Evolutionary conservation across 2,113 vertebrate genomes (phyloP).

Genomic region (Nothobranchius kuhntae): DNA sequence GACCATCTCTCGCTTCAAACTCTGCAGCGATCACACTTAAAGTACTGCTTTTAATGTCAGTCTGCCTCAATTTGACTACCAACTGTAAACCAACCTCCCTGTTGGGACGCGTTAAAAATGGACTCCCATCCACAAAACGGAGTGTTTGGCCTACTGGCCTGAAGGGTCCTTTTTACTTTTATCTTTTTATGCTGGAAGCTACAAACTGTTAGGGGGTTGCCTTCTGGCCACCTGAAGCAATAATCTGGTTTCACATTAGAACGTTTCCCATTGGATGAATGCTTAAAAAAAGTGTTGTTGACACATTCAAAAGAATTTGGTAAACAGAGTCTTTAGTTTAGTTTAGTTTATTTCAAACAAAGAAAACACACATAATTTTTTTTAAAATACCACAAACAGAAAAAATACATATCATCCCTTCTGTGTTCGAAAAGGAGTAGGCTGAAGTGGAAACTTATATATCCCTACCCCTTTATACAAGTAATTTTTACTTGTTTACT

Average conservation of each 20-base stretch:
- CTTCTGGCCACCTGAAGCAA: constrained; percentile 20
- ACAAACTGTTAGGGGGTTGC: constrained; percentile 45
- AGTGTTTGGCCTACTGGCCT: constrained; percentile 19
- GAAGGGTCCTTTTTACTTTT: constrained; percentile 8
- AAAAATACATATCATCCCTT: too few relatives aligned
- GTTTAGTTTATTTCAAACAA: too few relatives aligned
- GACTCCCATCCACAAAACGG: constrained; percentile 12
- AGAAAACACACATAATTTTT: too few relatives aligned
- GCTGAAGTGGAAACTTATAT: too few relatives aligned
- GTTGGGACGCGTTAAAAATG: constrained; percentile 31
- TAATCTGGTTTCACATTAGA: constrained; percentile 11
- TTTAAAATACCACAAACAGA: too few relatives aligned
- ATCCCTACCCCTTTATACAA: too few relatives aligned
- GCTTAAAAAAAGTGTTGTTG: neutral
- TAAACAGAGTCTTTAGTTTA: neutral
- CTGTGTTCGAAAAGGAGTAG: too few relatives aligned
- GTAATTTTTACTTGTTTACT: too few relatives aligned
- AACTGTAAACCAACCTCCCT: constrained; percentile 10
- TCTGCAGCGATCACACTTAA: neutral
- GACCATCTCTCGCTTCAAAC: neutral
- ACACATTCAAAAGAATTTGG: neutral
- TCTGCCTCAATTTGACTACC: constrained; percentile 1
- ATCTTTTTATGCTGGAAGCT: constrained; percentile 24
- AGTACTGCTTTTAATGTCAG: constrained; percentile 3
- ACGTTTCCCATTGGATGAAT: neutral